phyloP scores from a whole-genome alignment of 2,888 invertebrate species.

The Xylocampa areola region DNA sequence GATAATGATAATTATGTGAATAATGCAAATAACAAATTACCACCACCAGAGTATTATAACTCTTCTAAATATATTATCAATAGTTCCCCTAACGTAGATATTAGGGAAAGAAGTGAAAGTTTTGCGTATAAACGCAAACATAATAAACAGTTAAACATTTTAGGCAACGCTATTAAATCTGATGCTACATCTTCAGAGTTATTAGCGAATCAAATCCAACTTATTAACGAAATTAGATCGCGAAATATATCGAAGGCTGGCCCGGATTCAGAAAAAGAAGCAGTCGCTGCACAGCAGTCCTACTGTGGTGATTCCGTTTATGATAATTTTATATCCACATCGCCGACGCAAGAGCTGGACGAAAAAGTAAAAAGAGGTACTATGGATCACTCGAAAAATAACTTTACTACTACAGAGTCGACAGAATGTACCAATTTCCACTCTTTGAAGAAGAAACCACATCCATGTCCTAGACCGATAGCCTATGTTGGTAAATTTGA shows the following conservation, averaged over 20 bases:
- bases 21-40: conserved; percentile 58
- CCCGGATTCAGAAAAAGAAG: conserved; percentile 36
- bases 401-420: neutral
- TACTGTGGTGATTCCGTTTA: conserved; percentile 11
- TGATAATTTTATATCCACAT: conserved; percentile 15
- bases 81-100: conserved; percentile 37
- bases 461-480: conserved; percentile 61
- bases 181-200: conserved; percentile 22
- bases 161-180: conserved; percentile 35
- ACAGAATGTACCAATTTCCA: conserved; percentile 10
- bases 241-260: conserved; percentile 39
- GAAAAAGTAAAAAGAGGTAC: conserved; percentile 36
- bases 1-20: conserved; percentile 51
- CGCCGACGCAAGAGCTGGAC: conserved; percentile 7
- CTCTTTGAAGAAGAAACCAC: conserved; percentile 62
- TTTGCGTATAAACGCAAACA: conserved; percentile 42
- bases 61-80: conserved; percentile 20
- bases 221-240: conserved; percentile 46
- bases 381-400: conserved; percentile 29
- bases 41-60: conserved; percentile 51
- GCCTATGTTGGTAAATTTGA: conserved; percentile 19
- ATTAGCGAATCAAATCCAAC: conserved; percentile 34
- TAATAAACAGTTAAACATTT: conserved; percentile 39
- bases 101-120: conserved; percentile 55
- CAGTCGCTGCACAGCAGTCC: neutral